Conservation (phyloP, 1,140 invertebrate species). For the Bombus balteatus region DNA sequence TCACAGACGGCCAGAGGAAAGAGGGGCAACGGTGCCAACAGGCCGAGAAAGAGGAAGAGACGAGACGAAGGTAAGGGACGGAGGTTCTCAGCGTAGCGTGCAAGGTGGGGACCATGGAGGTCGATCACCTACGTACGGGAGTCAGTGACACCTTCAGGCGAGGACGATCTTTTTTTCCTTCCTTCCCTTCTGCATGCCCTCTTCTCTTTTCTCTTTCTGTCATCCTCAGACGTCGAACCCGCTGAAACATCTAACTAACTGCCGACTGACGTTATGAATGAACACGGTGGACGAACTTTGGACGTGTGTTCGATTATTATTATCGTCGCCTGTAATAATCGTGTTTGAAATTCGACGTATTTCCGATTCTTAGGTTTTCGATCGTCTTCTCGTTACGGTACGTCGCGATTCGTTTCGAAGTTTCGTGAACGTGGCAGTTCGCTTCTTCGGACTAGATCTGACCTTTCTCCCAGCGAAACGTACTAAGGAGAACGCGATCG, state of each 20-base stretch:
- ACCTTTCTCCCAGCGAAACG: too few species aligned
- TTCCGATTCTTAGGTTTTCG: too few species aligned
- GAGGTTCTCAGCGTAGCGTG: slow-evolving; percentile 38
- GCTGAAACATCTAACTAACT: too few species aligned
- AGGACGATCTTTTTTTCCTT: slow-evolving; percentile 74
- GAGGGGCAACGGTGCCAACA: slow-evolving; percentile 63
- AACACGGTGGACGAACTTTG: background rate
- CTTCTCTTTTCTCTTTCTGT: slow-evolving; percentile 5
- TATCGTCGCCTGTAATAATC: too few species aligned
- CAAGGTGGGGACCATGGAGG: slow-evolving; percentile 78
- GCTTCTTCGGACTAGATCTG: too few species aligned
- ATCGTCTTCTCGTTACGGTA: too few species aligned
- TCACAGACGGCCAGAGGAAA: slow-evolving; percentile 47
- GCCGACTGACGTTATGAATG: background rate
- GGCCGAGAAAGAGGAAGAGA: slow-evolving; percentile 38
- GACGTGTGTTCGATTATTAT: too few species aligned
- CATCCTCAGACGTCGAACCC: too few species aligned
- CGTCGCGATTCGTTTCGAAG: too few species aligned
- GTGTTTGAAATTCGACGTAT: too few species aligned
- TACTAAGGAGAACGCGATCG: too few species aligned
- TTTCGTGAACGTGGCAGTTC: too few species aligned
- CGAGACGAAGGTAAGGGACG: slow-evolving; percentile 41
- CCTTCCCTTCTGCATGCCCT: background rate
- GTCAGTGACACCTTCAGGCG: slow-evolving; percentile 82
- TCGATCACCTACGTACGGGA: slow-evolving; percentile 83